A percentile compares a stretch with the other conserved stretches of the same genome.
Conservation (phyloP, 2,113 vertebrate species). For the Platanista minor region DNA sequence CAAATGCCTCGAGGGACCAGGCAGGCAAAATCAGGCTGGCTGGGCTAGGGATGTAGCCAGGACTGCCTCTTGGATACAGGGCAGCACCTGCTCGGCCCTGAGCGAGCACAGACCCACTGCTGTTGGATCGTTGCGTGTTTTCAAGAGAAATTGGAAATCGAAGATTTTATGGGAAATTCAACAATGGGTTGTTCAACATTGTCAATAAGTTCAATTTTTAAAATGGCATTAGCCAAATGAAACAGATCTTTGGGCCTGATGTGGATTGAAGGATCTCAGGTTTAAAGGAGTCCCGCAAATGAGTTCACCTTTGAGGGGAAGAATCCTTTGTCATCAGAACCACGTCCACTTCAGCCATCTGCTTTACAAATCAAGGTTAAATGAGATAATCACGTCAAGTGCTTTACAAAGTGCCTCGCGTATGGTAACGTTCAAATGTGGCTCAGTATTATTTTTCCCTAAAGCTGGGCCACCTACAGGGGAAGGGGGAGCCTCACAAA, state of each 20-base stretch:
- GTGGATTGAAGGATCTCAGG: neutral
- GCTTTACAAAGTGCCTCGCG: neutral
- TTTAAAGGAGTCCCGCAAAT: neutral
- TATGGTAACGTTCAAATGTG: neutral
- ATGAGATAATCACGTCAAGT: neutral
- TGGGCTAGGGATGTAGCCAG: neutral
- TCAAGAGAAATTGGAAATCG: neutral
- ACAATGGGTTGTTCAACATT: neutral
- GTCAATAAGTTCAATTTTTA: neutral
- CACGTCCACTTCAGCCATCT: neutral
- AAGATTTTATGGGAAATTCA: neutral
- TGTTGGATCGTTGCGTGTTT: neutral
- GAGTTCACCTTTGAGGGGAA: neutral
- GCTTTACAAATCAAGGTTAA: neutral
- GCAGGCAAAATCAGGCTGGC: neutral
- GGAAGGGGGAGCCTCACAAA: neutral
- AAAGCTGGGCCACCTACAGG: neutral
- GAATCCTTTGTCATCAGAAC: neutral
- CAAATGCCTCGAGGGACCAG: neutral
- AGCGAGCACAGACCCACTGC: neutral
- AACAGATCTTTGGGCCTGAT: neutral
- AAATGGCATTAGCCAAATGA: neutral
- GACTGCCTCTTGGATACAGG: fast-evolving
- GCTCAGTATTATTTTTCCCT: neutral
- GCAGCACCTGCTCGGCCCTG: neutral